These are phyloP conservation scores for Eupithecia vulgata DNA, from an alignment of 2,888 invertebrate genomes.

Conservation along the genomic window DNA sequence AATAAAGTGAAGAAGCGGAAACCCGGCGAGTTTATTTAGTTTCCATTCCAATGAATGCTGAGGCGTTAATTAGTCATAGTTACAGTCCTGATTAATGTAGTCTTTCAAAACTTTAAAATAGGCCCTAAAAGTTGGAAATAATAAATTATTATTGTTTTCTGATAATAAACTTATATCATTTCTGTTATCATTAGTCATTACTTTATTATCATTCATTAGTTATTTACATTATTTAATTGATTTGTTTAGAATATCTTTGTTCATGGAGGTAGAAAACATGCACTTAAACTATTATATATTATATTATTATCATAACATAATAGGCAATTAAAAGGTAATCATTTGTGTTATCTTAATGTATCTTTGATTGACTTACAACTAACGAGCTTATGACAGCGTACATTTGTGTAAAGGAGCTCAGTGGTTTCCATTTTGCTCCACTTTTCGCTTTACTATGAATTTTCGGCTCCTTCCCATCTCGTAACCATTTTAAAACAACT, in stretches of 20 bases:
- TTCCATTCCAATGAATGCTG: not conserved
- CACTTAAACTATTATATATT: slow-evolving; percentile 8
- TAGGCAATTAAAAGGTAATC: slow-evolving; percentile 8
- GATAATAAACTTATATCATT: slow-evolving; percentile 67
- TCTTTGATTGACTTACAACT: not conserved
- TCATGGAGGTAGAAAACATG: slow-evolving; percentile 8
- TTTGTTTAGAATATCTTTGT: slow-evolving; percentile 15
- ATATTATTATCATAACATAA: slow-evolving; percentile 7
- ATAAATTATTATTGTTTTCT: slow-evolving; percentile 72
- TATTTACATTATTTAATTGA: slow-evolving; percentile 6
- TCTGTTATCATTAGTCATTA: slow-evolving; percentile 49
- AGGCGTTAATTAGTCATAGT: not conserved
- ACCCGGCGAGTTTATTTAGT: not conserved
- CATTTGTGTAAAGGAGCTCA: not conserved
- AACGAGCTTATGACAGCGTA: not conserved
- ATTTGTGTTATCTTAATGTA: not conserved
- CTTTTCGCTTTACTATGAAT: too few relatives aligned
- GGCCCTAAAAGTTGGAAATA: slow-evolving; percentile 58
- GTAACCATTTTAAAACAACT: too few relatives aligned
- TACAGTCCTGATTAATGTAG: not conserved
- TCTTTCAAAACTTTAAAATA: slow-evolving; percentile 49
- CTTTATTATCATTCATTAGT: too few relatives aligned
- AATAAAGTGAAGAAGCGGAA: not conserved
- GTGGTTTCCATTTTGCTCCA: too few relatives aligned
- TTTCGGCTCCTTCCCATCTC: too few relatives aligned